phyloP scores from a whole-genome alignment of 1,140 invertebrate species.

The Leptinotarsa defecta region DNA sequence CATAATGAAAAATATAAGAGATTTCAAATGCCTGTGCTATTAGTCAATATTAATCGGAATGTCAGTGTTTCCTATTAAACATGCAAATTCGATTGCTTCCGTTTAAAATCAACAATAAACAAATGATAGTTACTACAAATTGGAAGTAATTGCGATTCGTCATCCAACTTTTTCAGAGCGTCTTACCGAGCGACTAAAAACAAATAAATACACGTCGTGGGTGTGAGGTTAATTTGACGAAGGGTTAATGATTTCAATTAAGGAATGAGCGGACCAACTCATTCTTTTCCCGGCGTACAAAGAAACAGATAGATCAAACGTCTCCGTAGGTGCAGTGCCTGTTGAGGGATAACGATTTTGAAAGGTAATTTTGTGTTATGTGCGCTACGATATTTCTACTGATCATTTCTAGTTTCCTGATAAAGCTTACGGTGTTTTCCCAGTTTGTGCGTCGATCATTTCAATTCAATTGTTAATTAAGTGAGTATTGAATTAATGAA shows the following conservation, averaged over 20 bases:
- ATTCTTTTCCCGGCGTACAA: neutral
- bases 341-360: neutral
- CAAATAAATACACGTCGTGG: constrained; percentile 23
- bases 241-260: constrained; percentile 29
- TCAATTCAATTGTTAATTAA: too few relatives aligned
- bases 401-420: neutral
- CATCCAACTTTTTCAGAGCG: constrained; percentile 16
- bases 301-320: neutral
- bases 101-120: constrained; percentile 21
- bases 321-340: neutral
- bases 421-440: neutral
- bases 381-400: neutral
- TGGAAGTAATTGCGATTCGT: constrained; percentile 21
- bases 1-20: too few relatives aligned
- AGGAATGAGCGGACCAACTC: constrained; percentile 15
- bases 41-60: neutral
- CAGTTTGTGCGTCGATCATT: too few relatives aligned
- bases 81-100: constrained; percentile 14
- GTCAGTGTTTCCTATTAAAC: constrained; percentile 3
- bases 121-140: constrained; percentile 16
- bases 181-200: constrained; percentile 1
- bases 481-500: too few relatives aligned
- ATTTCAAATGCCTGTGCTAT: neutral
- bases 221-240: constrained; percentile 23
- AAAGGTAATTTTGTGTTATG: neutral